Evolutionary conservation across 2,888 invertebrate species (phyloP), one percentile per base, ranked within the genome.

Genomic region (Oeneis ivallda): DNA sequence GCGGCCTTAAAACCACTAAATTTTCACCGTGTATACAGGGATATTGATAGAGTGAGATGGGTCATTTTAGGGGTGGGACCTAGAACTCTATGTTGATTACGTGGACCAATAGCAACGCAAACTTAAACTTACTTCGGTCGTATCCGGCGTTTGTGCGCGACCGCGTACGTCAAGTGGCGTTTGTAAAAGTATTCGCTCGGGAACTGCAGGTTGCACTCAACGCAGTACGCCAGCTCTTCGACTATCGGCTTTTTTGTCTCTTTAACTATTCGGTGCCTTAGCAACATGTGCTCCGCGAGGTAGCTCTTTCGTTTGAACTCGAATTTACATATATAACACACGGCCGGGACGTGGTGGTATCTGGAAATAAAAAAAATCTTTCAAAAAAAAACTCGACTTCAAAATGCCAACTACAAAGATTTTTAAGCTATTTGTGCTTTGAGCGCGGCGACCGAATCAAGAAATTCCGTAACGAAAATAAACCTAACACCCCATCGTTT

Each of bases 151-250:
- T 73, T 77, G 49, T 85, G 89, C 26, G 72, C 76, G 0, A 72
- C 75, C 0, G 85, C 79, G 0, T 78, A 79, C 2, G 75, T 73
- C 2, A 89, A 66, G 64, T 88, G 89, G 0, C 75, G 71, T 41
- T 74, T 76, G 64, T 85, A 88, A n/a, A 80, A 79, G 50, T 74
- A 72, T 0, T 80, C 66, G 19, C 80, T 82, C 0, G 74, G 71
- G 62, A 80, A 89, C 41, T 82, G 82, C 4, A 75, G 77, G 54
- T 88, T 82, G 26, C 89, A 89, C 64, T 88, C 89, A 0, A 88
- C 87, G 54, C 89, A 88, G 68, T 86, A 87, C 0, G 82, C 76
- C 5, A 79, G 62, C 50, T 86, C 85, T 9, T 72, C 64, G 1
- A 62, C 64, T 17, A 57, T 66, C 5, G 72, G 70, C 32, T 65